phyloP scores from a whole-genome alignment of 2,888 invertebrate genomes.

The Orthonevra nobilis region DNA sequence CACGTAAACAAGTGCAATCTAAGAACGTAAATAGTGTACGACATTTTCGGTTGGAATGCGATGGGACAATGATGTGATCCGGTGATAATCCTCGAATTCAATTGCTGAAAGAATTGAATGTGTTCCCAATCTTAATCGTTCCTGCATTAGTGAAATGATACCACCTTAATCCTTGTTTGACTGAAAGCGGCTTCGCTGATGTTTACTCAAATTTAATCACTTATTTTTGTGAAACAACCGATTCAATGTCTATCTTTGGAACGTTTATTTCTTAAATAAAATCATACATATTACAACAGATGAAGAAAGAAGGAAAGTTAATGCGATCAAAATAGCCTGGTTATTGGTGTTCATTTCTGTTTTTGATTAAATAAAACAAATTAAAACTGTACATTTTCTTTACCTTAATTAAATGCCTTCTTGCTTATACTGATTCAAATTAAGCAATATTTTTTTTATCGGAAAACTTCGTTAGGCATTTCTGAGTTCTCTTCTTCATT shows the following conservation, averaged over 20 bases:
- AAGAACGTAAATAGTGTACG: too few species aligned
- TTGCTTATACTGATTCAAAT: slow-evolving; percentile 14
- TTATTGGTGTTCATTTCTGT: slow-evolving; percentile 48
- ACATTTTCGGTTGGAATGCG: too few species aligned
- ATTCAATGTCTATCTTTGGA: slow-evolving; percentile 64
- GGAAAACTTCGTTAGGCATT: slow-evolving; percentile 6
- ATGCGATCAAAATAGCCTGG: slow-evolving; percentile 32
- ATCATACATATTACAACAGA: slow-evolving; percentile 52
- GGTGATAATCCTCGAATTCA: too few species aligned
- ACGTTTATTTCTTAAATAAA: slow-evolving; percentile 47
- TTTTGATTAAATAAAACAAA: slow-evolving; percentile 9
- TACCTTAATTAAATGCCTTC: slow-evolving; percentile 55
- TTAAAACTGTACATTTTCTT: slow-evolving; percentile 27
- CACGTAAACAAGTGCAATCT: too few species aligned
- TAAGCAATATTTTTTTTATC: not conserved
- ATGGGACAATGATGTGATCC: too few species aligned
- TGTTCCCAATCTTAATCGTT: too few species aligned
- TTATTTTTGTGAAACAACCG: too few species aligned
- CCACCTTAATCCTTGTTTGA: too few species aligned
- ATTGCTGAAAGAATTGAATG: too few species aligned
- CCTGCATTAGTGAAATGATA: too few species aligned
- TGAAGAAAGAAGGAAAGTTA: slow-evolving; percentile 15
- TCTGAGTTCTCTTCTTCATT: not conserved
- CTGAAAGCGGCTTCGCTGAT: too few species aligned
- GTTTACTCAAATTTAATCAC: too few species aligned